Percentiles rank a stretch among this genome's conserved stretches.
Evolutionary conservation across 23 tunicate genomes (phyloP).

Genomic region (Ascidia mentula): DNA sequence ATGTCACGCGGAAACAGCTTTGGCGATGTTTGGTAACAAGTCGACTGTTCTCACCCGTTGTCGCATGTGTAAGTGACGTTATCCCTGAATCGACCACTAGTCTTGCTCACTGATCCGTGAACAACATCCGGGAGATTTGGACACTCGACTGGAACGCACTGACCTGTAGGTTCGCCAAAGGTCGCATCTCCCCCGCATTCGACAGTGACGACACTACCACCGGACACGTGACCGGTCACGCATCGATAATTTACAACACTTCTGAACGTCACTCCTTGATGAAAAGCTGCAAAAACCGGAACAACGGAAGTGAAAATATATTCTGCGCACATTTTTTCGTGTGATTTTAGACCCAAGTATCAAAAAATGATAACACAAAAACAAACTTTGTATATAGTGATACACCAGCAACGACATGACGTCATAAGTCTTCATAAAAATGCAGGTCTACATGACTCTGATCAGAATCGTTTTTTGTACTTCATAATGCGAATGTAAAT

Average conservation of each 20-base stretch:
- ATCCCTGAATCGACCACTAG: slow-evolving; percentile 25
- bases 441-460: neutral
- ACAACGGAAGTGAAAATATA: too few species aligned
- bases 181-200: slow-evolving; percentile 29
- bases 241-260: slow-evolving; percentile 3
- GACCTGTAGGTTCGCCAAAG: slow-evolving; percentile 9
- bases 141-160: slow-evolving; percentile 59
- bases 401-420: too few species aligned
- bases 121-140: slow-evolving; percentile 28
- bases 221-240: slow-evolving; percentile 27
- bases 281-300: neutral
- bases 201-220: neutral
- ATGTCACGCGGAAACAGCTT: too few species aligned
- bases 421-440: too few species aligned
- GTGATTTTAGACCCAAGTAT: too few species aligned
- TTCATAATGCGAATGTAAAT: neutral
- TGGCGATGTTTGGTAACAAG: too few species aligned
- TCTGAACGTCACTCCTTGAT: neutral
- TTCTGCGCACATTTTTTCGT: too few species aligned
- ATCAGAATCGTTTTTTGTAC: neutral
- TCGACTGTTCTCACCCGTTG: slow-evolving; percentile 41
- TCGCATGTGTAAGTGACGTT: slow-evolving; percentile 53
- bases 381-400: too few species aligned
- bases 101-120: slow-evolving; percentile 27
- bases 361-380: too few species aligned